Conservation (phyloP, 23 tunicate genomes). For the Phallusia fumigata region DNA sequence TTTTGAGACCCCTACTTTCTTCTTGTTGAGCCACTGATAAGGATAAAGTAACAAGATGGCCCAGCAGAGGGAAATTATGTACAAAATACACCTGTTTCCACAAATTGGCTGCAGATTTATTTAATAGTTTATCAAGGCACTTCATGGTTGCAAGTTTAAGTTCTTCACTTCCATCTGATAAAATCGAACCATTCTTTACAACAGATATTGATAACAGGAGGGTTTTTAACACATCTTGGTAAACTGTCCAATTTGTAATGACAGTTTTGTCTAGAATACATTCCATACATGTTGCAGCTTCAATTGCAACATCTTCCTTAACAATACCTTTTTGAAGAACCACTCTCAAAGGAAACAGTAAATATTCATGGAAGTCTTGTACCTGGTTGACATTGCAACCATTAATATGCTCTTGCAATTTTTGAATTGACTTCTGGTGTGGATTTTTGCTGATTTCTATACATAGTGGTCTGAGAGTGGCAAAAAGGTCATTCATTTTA, state of each 20-base stretch:
- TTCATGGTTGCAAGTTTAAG: constrained; percentile 22
- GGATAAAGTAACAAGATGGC: constrained; percentile 56
- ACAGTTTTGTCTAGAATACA: constrained; percentile 23
- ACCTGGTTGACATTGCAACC: background rate
- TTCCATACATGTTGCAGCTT: constrained; percentile 22
- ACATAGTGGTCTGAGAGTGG: constrained; percentile 33
- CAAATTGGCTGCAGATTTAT: constrained; percentile 1
- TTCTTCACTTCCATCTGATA: constrained; percentile 58
- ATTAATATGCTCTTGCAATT: constrained; percentile 7
- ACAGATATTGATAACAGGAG: constrained; percentile 17
- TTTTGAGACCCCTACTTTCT: constrained; percentile 14
- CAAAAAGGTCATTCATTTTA: constrained; percentile 14
- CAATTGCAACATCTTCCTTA: constrained; percentile 37
- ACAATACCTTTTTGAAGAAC: constrained; percentile 5
- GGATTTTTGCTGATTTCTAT: constrained; percentile 26
- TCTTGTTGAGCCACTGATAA: constrained; percentile 25
- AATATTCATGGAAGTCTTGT: constrained; percentile 59
- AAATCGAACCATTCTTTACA: background rate
- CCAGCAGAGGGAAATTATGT: constrained; percentile 39
- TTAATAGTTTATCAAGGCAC: constrained; percentile 19
- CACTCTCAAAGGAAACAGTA: constrained; percentile 65
- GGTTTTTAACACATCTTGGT: constrained; percentile 34
- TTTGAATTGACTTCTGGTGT: constrained; percentile 16
- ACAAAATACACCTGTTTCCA: constrained; percentile 30
- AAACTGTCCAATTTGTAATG: constrained; percentile 37